These are phyloP conservation scores for Lasiurus borealis DNA, from an alignment of 2,113 vertebrate species.

Conservation along the genomic window DNA sequence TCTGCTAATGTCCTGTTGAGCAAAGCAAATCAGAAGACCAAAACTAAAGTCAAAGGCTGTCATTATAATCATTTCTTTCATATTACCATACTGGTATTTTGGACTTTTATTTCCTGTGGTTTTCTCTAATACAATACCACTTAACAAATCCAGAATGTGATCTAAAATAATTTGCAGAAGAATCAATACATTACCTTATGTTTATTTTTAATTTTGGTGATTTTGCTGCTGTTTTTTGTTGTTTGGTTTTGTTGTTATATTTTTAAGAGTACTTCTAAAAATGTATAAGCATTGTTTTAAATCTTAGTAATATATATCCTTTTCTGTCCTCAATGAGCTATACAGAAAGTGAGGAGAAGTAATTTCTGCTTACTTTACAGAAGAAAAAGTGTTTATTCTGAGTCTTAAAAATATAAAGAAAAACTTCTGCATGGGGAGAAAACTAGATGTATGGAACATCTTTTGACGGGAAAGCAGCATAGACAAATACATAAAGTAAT, in stretches of 20 bases:
- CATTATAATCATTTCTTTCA: neutral
- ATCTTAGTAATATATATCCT: neutral
- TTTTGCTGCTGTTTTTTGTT: neutral
- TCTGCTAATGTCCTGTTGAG: neutral
- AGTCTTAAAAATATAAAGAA: neutral
- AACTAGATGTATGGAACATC: neutral
- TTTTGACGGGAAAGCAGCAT: neutral
- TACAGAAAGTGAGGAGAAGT: neutral
- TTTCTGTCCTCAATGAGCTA: neutral
- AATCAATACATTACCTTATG: neutral
- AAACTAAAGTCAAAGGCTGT: neutral
- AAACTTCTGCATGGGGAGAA: neutral
- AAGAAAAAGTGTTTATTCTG: neutral
- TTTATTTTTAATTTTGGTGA: neutral
- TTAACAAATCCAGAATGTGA: neutral
- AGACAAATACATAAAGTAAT: neutral
- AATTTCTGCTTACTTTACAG: neutral
- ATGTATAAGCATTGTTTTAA: neutral
- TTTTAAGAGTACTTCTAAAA: neutral
- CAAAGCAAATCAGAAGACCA: neutral
- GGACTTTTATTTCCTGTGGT: neutral
- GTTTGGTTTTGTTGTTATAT: neutral
- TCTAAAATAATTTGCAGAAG: slow-evolving; percentile 23
- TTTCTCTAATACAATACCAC: neutral
- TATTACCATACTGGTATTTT: neutral